Conservation (phyloP, 2,888 invertebrate species). For the Machimus atricapillus region DNA sequence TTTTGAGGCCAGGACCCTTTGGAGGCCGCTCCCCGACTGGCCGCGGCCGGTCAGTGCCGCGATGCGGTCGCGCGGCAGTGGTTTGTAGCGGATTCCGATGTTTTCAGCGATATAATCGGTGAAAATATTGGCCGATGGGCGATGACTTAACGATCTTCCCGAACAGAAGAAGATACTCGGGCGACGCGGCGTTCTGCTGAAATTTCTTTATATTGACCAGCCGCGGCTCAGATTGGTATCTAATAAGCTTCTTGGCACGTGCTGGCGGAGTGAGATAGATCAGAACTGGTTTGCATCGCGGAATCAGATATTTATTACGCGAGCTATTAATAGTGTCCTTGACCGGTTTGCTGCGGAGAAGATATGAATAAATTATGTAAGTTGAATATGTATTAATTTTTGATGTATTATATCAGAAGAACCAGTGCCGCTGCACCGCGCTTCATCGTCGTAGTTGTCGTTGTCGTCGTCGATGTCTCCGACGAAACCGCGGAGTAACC, state of each 20-base stretch:
- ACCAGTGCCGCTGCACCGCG: neutral
- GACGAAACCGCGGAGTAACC: neutral
- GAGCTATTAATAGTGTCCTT: constrained; percentile 36
- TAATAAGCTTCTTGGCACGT: constrained; percentile 35
- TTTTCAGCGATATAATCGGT: neutral
- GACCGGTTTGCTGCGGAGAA: constrained; percentile 28
- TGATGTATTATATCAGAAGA: constrained; percentile 13
- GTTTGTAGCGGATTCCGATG: neutral
- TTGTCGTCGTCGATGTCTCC: neutral
- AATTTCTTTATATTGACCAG: constrained; percentile 27
- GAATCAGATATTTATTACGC: constrained; percentile 30
- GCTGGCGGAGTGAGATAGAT: constrained; percentile 18
- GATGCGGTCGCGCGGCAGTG: neutral
- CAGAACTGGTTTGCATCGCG: constrained; percentile 32
- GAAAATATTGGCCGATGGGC: neutral
- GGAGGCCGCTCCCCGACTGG: neutral
- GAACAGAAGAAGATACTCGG: neutral
- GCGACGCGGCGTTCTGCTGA: neutral
- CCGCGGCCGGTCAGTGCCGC: neutral
- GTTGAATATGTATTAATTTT: constrained; percentile 24
- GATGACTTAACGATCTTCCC: neutral
- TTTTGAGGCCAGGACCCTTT: neutral
- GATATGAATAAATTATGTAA: constrained; percentile 36
- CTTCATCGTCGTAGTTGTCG: neutral
- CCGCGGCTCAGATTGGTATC: constrained; percentile 17